phyloP scores from a whole-genome alignment of 2,797 vertebrate species.

The Pagetopsis macropterus region DNA sequence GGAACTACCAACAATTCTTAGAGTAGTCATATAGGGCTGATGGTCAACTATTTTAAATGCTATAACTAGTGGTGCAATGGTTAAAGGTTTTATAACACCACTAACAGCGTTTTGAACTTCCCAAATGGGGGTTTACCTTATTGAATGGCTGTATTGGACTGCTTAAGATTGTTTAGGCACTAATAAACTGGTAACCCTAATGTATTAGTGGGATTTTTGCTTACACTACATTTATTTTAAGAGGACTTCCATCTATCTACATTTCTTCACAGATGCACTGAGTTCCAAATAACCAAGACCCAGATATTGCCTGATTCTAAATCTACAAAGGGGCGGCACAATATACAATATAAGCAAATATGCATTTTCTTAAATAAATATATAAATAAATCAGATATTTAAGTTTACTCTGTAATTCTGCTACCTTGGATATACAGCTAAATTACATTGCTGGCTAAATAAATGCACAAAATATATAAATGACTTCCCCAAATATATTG shows the following conservation, averaged over 20 bases:
- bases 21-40: neutral
- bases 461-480: too few relatives aligned
- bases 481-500: too few relatives aligned
- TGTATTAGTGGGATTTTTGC: neutral
- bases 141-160: neutral
- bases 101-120: neutral
- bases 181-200: neutral
- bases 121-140: neutral
- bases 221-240: neutral
- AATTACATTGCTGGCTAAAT: too few relatives aligned
- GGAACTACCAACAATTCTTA: neutral
- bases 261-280: neutral
- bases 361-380: too few relatives aligned
- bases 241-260: neutral
- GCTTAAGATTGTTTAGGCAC: neutral
- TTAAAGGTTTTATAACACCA: constrained; percentile 2
- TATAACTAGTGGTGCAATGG: neutral
- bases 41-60: neutral
- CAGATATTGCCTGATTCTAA: neutral
- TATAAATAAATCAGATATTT: too few relatives aligned
- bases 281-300: neutral
- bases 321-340: neutral
- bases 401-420: too few relatives aligned
- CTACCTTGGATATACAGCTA: too few relatives aligned
- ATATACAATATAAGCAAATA: neutral